A percentile compares a stretch with the other conserved stretches of the same genome.
Evolutionary conservation across 2,797 vertebrate genomes (phyloP).

Genomic region (Acropternis orthonyx): DNA sequence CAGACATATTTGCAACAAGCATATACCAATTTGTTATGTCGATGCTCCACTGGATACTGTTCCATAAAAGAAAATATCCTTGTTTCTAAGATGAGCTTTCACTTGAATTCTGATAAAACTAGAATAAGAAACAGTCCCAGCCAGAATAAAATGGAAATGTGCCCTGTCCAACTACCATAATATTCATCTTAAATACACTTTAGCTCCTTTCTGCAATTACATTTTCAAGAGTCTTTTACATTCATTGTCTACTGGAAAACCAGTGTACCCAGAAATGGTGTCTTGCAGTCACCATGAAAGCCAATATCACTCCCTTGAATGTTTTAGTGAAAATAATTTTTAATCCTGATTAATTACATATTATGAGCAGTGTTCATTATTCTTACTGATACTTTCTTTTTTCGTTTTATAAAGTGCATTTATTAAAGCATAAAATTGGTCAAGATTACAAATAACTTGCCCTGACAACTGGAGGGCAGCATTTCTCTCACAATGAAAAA

Average conservation of each 20-base stretch:
- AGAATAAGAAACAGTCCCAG: background rate
- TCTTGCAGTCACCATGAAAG: background rate
- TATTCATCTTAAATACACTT: background rate
- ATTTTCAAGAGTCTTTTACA: background rate
- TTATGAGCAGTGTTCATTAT: background rate
- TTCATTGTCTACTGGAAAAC: background rate
- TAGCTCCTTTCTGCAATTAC: background rate
- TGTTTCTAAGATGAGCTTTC: background rate
- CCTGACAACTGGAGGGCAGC: slow-evolving; percentile 61
- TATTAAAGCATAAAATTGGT: background rate
- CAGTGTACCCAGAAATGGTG: background rate
- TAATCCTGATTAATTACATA: background rate
- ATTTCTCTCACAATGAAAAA: slow-evolving; percentile 39
- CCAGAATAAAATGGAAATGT: background rate
- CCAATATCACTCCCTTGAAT: background rate
- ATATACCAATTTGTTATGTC: background rate
- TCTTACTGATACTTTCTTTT: background rate
- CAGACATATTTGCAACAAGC: background rate
- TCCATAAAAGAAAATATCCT: background rate
- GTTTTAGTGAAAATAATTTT: background rate
- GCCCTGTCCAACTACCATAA: background rate
- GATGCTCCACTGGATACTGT: background rate
- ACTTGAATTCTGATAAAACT: background rate
- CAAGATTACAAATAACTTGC: slow-evolving; percentile 48
- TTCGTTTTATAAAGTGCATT: background rate